Evolutionary conservation across 2,888 invertebrate genomes (phyloP).

Genomic region (Gonocerus acuteangulatus): DNA sequence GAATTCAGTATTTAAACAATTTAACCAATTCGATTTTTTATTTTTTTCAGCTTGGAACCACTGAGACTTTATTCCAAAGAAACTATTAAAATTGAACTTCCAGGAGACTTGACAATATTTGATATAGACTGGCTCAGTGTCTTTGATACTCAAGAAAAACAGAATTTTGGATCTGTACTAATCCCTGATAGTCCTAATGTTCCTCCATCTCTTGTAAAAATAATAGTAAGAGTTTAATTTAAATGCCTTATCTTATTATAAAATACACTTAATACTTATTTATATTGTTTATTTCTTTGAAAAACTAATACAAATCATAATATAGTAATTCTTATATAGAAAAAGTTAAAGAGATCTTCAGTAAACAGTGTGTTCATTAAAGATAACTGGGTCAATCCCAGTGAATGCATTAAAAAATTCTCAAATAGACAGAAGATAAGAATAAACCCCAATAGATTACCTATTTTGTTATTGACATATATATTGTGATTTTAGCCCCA

Average conservation of each 20-base stretch:
- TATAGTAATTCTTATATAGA: no score
- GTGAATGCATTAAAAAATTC: no score
- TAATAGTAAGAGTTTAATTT: constrained; percentile 42
- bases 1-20: no score
- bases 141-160: constrained; percentile 60
- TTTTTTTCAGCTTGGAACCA: constrained; percentile 63
- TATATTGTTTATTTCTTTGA: not conserved
- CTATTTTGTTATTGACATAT: no score
- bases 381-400: no score
- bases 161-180: constrained; percentile 64
- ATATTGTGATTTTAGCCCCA: constrained; percentile 45
- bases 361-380: no score
- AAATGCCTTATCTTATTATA: not conserved
- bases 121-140: constrained; percentile 78
- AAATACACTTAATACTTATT: not conserved
- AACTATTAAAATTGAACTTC: constrained; percentile 64
- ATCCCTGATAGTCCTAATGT: constrained; percentile 76
- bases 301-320: not conserved
- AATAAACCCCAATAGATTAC: no score
- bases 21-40: no score
- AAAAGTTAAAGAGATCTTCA: no score
- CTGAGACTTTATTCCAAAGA: constrained; percentile 63
- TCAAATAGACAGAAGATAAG: no score
- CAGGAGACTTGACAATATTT: constrained; percentile 74
- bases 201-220: constrained; percentile 69